Percentiles rank a stretch among this genome's conserved stretches.
Evolutionary conservation across 2,888 invertebrate genomes (phyloP).

Genomic region (Eutolmus rufibarbis): DNA sequence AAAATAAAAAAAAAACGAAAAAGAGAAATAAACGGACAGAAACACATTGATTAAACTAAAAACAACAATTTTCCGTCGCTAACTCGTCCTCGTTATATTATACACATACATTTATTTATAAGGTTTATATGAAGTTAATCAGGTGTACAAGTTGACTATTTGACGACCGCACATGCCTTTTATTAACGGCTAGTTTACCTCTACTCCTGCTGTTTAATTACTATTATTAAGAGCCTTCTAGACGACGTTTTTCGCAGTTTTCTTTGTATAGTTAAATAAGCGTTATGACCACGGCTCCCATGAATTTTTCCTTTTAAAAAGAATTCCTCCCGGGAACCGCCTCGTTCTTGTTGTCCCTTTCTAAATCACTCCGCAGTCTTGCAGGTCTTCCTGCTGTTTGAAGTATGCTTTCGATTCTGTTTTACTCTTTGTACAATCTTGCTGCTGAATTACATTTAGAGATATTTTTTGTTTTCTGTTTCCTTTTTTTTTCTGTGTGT

Average conservation of each 20-base stretch:
- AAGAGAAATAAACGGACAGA: not conserved
- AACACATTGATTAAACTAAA: not conserved
- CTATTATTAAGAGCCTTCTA: not conserved
- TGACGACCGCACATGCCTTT: not conserved
- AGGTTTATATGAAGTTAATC: not conserved
- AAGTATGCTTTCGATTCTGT: not conserved
- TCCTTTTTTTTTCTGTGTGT: not conserved
- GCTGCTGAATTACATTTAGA: not conserved
- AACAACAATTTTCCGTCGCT: not conserved
- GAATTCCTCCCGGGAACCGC: not conserved
- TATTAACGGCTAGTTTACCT: not conserved
- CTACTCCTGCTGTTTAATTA: not conserved
- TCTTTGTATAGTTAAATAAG: not conserved
- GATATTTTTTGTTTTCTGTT: not conserved
- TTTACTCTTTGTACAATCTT: constrained; percentile 9
- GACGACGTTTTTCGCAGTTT: not conserved
- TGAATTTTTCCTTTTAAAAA: not conserved
- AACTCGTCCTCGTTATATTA: not conserved
- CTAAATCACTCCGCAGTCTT: not conserved
- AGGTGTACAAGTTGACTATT: not conserved
- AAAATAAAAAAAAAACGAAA: not conserved
- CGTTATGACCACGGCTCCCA: not conserved
- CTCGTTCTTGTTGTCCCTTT: not conserved
- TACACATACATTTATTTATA: not conserved
- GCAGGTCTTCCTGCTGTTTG: not conserved